Percentiles rank a stretch among this genome's conserved stretches.
Evolutionary conservation across 1,140 invertebrate species (phyloP).

Genomic region (Ericerus pela): DNA sequence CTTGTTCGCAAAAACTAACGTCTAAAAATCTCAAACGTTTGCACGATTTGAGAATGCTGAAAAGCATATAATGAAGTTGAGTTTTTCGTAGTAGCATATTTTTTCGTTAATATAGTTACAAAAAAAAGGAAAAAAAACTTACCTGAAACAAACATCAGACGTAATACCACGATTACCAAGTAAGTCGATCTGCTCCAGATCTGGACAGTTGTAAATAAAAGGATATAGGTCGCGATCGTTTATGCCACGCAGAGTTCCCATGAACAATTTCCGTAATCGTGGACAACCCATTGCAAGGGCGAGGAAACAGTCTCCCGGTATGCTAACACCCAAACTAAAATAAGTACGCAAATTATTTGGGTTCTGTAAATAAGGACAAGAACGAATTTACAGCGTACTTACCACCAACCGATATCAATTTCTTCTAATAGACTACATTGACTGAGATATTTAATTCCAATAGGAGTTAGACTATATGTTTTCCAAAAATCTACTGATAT

Average conservation of each 20-base stretch:
- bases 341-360: slow-evolving; percentile 1
- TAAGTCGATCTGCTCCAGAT: slow-evolving; percentile 63
- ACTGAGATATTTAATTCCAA: slow-evolving; percentile 49
- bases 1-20: slow-evolving; percentile 69
- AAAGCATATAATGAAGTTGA: no score
- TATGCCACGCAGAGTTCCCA: slow-evolving; percentile 59
- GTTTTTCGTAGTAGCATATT: no score
- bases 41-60: slow-evolving; percentile 45
- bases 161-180: slow-evolving; percentile 61
- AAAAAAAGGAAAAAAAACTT: slow-evolving; percentile 6
- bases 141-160: slow-evolving; percentile 45
- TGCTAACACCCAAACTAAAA: slow-evolving; percentile 34
- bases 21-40: slow-evolving; percentile 59
- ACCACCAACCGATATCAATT: slow-evolving; percentile 83
- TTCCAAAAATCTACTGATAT: slow-evolving; percentile 76
- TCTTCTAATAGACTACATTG: slow-evolving; percentile 57
- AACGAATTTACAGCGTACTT: slow-evolving; percentile 30
- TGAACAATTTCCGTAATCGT: slow-evolving; percentile 54
- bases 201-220: slow-evolving; percentile 44
- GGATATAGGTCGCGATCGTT: slow-evolving; percentile 58
- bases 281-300: slow-evolving; percentile 39
- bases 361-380: neutral
- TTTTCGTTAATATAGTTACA: no score
- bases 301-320: slow-evolving; percentile 35
- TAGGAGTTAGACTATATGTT: slow-evolving; percentile 50